Evolutionary conservation across 2,888 invertebrate genomes (phyloP).

Genomic region (Eutolmus rufibarbis): DNA sequence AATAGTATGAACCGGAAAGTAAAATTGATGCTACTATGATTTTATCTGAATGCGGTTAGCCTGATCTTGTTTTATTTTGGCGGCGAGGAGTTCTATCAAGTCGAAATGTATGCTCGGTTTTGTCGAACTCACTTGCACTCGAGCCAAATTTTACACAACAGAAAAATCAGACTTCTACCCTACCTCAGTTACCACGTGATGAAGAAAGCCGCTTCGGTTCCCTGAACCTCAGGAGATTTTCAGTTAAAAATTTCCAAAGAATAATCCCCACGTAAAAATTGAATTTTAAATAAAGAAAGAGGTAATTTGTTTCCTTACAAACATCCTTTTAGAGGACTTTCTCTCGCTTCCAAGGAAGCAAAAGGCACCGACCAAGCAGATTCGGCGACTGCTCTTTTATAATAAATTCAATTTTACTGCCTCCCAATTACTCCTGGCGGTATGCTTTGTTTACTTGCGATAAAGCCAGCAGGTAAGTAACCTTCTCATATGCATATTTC

Average conservation of each 20-base stretch:
- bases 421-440: neutral
- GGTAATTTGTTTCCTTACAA: neutral
- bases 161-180: neutral
- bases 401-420: neutral
- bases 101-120: neutral
- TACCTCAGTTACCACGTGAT: neutral
- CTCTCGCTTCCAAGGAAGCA: neutral
- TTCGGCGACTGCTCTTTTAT: neutral
- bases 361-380: neutral
- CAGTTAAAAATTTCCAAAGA: neutral
- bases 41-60: too few relatives aligned
- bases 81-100: neutral
- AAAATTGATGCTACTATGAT: too few relatives aligned
- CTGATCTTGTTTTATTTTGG: neutral
- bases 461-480: neutral
- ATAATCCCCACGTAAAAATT: neutral
- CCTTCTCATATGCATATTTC: neutral
- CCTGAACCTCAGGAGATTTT: neutral
- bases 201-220: neutral
- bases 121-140: neutral
- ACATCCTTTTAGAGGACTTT: neutral
- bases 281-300: neutral
- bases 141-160: neutral
- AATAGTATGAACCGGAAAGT: too few relatives aligned
- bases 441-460: neutral